phyloP scores from a whole-genome alignment of 1,140 invertebrate genomes.

The Holotrichia oblita region DNA sequence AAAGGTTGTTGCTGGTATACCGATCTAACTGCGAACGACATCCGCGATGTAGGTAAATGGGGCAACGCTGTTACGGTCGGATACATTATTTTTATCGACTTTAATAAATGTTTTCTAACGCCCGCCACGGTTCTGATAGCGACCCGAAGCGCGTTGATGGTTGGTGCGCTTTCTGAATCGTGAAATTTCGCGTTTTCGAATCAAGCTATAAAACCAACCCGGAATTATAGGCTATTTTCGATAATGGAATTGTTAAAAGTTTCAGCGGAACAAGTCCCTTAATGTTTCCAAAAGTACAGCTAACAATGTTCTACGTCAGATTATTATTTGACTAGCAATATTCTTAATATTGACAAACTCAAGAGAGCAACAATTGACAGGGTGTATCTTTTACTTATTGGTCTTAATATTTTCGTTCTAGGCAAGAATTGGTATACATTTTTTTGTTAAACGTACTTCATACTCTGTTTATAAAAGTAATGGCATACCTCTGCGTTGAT shows the following conservation, averaged over 20 bases:
- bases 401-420: too few relatives aligned
- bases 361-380: too few relatives aligned
- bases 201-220: neutral
- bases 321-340: too few relatives aligned
- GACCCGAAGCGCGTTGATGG: neutral
- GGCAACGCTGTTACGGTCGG: neutral
- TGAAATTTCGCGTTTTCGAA: neutral
- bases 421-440: too few relatives aligned
- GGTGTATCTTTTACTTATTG: too few relatives aligned
- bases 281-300: neutral
- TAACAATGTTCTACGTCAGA: too few relatives aligned
- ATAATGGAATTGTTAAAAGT: neutral
- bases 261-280: neutral
- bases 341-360: too few relatives aligned
- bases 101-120: conserved; percentile 10
- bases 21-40: neutral
- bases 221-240: conserved; percentile 1
- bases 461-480: too few relatives aligned
- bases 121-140: neutral
- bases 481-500: too few relatives aligned
- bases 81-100: conserved; percentile 17
- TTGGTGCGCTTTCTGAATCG: neutral
- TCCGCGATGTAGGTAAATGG: neutral
- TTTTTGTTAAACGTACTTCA: too few relatives aligned
- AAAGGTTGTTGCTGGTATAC: neutral